Conservation (phyloP, 2,113 vertebrate species). For the Urocynchramus pylzowi region DNA sequence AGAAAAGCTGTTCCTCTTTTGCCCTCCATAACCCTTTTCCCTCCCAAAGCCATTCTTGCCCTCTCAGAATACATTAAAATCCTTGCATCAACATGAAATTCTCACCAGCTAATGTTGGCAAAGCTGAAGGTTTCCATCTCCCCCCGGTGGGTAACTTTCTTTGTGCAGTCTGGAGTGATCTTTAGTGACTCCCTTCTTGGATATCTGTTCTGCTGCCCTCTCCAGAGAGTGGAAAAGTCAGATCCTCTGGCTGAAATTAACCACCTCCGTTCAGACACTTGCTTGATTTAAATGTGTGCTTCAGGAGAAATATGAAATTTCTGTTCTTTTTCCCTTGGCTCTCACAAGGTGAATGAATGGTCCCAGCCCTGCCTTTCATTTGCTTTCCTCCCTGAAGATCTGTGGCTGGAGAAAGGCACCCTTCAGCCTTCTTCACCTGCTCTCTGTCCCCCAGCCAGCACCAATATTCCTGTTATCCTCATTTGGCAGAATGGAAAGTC, state of each 20-base stretch:
- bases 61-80: background rate
- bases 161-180: background rate
- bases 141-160: background rate
- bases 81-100: accelerated
- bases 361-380: accelerated
- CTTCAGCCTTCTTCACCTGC: background rate
- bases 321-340: background rate
- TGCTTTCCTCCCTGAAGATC: background rate
- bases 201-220: accelerated
- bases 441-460: background rate
- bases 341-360: background rate
- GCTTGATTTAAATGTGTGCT: accelerated
- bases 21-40: background rate
- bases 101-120: background rate
- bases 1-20: background rate
- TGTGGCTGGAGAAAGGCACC: background rate
- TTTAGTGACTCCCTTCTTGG: background rate
- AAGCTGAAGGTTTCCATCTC: background rate
- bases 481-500: background rate
- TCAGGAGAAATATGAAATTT: background rate
- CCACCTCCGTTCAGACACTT: background rate
- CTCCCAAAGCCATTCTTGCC: background rate
- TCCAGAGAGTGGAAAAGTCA: background rate
- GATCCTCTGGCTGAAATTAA: background rate
- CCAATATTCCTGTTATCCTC: background rate